Evolutionary conservation across 1,140 invertebrate species (phyloP).

Genomic region (Drosophila bifasciata): DNA sequence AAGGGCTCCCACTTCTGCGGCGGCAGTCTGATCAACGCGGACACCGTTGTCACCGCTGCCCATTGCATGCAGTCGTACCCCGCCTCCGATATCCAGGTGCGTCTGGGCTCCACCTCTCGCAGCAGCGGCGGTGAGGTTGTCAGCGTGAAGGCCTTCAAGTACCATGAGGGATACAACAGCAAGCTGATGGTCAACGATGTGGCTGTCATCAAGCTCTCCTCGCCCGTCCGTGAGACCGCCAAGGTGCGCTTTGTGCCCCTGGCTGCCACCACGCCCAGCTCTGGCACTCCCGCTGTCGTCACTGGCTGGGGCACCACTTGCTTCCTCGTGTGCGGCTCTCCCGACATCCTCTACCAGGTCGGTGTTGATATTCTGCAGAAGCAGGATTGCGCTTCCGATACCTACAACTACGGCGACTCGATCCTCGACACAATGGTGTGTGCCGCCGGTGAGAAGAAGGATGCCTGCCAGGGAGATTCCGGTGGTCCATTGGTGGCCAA

Average conservation of each 20-base stretch:
- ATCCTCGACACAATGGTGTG: constrained; percentile 86
- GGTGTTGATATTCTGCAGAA: constrained; percentile 34
- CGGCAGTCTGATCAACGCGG: constrained; percentile 85
- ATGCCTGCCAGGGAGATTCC: constrained; percentile 85
- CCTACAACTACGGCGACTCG: constrained; percentile 46
- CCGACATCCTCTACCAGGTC: constrained; percentile 46
- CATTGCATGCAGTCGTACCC: constrained; percentile 85
- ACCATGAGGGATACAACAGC: constrained; percentile 69
- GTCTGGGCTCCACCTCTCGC: constrained; percentile 58
- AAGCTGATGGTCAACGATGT: constrained; percentile 84
- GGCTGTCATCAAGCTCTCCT: constrained; percentile 84
- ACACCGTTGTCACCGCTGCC: constrained; percentile 86
- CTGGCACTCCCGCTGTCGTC: constrained; percentile 64
- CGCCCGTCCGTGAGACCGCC: constrained; percentile 50
- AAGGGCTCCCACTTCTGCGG: constrained; percentile 85
- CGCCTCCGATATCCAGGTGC: constrained; percentile 51
- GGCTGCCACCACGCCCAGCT: constrained; percentile 40
- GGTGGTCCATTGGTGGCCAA: constrained; percentile 83
- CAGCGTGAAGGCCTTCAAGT: constrained; percentile 49
- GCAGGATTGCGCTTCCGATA: constrained; percentile 25
- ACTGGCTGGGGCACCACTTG: constrained; percentile 73
- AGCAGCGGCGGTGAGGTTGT: constrained; percentile 61
- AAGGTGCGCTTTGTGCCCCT: constrained; percentile 44
- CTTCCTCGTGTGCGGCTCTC: constrained; percentile 50
- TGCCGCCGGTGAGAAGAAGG: constrained; percentile 84